These are phyloP conservation scores for Carlito syrichta DNA, from an alignment of 2,113 vertebrate species.

Conservation along the genomic window DNA sequence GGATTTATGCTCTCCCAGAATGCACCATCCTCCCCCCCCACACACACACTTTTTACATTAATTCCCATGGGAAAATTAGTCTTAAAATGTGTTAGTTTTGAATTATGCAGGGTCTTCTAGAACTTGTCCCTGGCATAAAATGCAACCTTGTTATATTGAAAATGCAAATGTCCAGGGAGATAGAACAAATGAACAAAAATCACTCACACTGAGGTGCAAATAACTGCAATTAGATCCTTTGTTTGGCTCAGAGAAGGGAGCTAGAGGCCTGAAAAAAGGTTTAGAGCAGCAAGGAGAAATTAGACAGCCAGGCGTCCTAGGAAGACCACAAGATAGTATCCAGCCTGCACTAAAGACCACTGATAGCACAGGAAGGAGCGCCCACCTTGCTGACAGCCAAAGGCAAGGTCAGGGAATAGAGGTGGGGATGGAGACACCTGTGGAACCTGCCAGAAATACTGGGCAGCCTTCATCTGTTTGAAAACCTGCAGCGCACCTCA, in stretches of 20 bases:
- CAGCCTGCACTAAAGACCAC: background rate
- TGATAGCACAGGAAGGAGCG: background rate
- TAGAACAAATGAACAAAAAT: slow-evolving; percentile 32
- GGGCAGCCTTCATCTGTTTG: background rate
- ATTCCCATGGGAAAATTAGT: slow-evolving; percentile 52
- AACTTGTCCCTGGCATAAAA: slow-evolving; percentile 33
- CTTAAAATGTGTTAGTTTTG: slow-evolving; percentile 46
- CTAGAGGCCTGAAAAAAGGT: background rate
- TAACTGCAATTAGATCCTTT: background rate
- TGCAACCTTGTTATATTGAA: slow-evolving; percentile 33
- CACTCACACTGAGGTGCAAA: background rate
- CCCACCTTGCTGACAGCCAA: too few relatives aligned
- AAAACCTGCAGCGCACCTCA: background rate
- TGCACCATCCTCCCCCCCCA: background rate
- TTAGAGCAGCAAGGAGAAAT: background rate
- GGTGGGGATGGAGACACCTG: background rate
- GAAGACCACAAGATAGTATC: too few relatives aligned
- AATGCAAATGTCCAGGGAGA: slow-evolving; percentile 38
- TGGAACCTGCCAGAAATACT: background rate
- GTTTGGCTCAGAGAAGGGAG: background rate
- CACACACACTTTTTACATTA: background rate
- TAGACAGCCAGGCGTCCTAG: background rate
- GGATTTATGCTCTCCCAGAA: slow-evolving; percentile 43
- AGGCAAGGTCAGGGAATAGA: background rate
- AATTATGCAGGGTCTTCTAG: slow-evolving; percentile 57